Base-by-base conservation (phyloP, 2,113 vertebrate genomes). In the Petrocephalus zakoni region DNA sequence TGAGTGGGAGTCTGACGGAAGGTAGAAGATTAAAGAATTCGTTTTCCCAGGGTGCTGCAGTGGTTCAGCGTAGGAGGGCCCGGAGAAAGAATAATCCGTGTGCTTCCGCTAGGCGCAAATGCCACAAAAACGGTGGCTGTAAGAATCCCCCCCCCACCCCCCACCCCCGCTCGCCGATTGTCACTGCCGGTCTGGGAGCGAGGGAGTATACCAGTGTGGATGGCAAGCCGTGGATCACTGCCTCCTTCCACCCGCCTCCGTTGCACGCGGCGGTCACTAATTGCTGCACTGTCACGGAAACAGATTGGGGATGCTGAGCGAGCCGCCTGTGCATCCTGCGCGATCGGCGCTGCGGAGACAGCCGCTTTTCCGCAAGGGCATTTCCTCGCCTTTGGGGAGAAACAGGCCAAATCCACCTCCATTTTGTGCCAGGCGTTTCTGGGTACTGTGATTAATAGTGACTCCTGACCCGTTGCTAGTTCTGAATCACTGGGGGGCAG, bases 21-120 rank as follows among this genome's bases (percentile, higher is more conserved):
- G n/a, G 53, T 37, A 56, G 25, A 82, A 88, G 53, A 88, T 88
- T 56, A 61, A 83, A 46, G 52, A 46, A 56, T 88, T 42, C 7
- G 58, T 88, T 88, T 61, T 82, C 49, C 51, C 21, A 42, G 53
- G 21, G 8, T 58, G 75, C 25, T 78, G 68, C 68, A 58, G 75
- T 37, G 55, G 78, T 25, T 49, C 75, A 25, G 51, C 2, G 87
- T 83, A 34, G 87, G 87, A 58, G 53, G 75, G 37, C 29, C 58
- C 8, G 19, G 37, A 34, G n/a, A 55, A 49, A 55, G n/a, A 78
- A 51, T 4, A 55, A 85, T 85, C 47, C 55, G 51, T 19, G 9
- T 1, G 5, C 11, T 85, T 85, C 25, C 5, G 25, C n/a, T 49
- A 55, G 84, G 37, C 9, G 21, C 21, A 47, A 47, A 83, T 55